Evolutionary conservation across 2,113 vertebrate species (phyloP).

Genomic region (Aix galericulata): DNA sequence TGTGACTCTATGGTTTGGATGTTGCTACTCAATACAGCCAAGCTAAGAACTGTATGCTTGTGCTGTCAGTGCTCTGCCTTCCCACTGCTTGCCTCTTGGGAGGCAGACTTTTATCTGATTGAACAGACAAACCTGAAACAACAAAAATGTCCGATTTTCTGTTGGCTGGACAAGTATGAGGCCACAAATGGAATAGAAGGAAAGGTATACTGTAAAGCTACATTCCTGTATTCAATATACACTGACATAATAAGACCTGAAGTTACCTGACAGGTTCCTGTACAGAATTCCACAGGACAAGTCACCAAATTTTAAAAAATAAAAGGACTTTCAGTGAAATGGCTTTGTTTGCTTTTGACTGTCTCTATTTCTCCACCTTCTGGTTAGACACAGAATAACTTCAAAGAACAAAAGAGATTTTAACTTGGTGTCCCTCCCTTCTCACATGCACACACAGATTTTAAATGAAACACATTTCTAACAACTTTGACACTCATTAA

Average conservation of each 20-base stretch:
- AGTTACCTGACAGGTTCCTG: neutral
- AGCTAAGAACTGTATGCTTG: neutral
- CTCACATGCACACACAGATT: rapidly evolving
- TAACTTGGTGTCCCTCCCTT: neutral
- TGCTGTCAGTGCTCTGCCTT: neutral
- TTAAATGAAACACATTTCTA: neutral
- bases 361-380: constrained; percentile 53
- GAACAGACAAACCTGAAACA: neutral
- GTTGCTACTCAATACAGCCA: neutral
- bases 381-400: constrained; percentile 21
- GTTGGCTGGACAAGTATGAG: neutral
- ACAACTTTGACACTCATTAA: neutral
- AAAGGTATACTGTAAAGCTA: neutral
- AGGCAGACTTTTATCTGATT: neutral
- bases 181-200: neutral
- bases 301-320: neutral
- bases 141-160: neutral
- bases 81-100: neutral
- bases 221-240: rapidly evolving
- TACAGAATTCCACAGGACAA: neutral
- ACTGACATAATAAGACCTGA: neutral
- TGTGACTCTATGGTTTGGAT: neutral
- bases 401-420: constrained; percentile 14
- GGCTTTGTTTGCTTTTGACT: neutral
- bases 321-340: neutral